Evolutionary conservation across 2,888 invertebrate genomes (phyloP).

Genomic region (Nudaria mundana): DNA sequence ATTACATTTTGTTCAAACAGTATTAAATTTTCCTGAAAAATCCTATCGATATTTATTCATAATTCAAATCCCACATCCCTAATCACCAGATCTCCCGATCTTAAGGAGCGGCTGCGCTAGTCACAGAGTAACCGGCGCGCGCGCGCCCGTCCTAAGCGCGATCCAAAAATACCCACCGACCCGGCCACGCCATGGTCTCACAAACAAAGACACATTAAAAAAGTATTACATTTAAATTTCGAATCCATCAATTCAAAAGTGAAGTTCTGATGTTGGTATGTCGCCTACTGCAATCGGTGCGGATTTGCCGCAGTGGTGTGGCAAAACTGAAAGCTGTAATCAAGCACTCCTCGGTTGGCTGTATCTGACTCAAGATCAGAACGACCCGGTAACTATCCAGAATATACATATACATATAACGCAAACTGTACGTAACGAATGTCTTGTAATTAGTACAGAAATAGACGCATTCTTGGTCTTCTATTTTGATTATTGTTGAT

Average conservation of each 20-base stretch:
- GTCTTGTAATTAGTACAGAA: slow-evolving; percentile 19
- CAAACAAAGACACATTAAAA: slow-evolving; percentile 30
- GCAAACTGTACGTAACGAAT: slow-evolving; percentile 2
- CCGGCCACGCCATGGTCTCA: slow-evolving; percentile 55
- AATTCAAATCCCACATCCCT: slow-evolving; percentile 39
- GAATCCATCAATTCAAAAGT: slow-evolving; percentile 13
- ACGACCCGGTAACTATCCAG: slow-evolving; percentile 56
- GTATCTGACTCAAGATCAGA: slow-evolving; percentile 67
- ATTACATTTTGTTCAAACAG: too few relatives aligned
- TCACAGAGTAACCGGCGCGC: slow-evolving; percentile 65
- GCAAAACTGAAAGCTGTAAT: slow-evolving; percentile 61
- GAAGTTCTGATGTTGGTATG: slow-evolving; percentile 57
- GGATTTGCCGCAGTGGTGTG: slow-evolving; percentile 71
- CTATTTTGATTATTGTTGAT: slow-evolving; percentile 3
- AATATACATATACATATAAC: neutral
- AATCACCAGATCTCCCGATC: slow-evolving; percentile 62
- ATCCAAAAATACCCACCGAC: slow-evolving; percentile 65
- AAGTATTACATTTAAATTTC: slow-evolving; percentile 2
- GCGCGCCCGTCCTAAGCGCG: slow-evolving; percentile 61
- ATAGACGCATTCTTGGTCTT: slow-evolving; percentile 19
- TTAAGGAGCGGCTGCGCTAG: slow-evolving; percentile 70
- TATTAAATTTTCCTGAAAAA: neutral
- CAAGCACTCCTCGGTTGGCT: slow-evolving; percentile 72
- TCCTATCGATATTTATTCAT: slow-evolving; percentile 16
- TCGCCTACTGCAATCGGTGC: slow-evolving; percentile 70